Evolutionary conservation across 2,113 vertebrate genomes (phyloP), one percentile per base, ranked within the genome.

Genomic region (Colius striatus): DNA sequence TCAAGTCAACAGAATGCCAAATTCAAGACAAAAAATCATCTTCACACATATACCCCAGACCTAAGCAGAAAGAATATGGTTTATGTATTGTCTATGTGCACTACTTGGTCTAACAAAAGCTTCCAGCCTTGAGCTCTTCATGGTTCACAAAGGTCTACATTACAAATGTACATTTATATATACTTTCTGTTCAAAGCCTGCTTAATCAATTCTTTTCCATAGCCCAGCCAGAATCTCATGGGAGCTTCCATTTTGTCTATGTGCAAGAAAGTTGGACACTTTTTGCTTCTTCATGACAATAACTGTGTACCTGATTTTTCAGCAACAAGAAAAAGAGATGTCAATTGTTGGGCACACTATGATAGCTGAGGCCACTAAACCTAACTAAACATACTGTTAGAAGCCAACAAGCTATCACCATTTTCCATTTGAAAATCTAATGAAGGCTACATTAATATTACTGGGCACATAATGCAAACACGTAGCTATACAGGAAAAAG

Each of bases 1-100:
- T 13, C 38, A 48, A 75, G 13, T 6, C 47, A 58, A 72, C 0
- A 2, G 19, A 70, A 36, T 58, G 48, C 5, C 5, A 91, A 74
- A 15, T 41, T 43, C 32, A 47, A 41, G 30, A 38, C 10, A 78
- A 53, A 41, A 85, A 53, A 74, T 4, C 23, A 58, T 47, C n/a
- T 53, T 13, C 7, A 38, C 30, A 25, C 2, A 3, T 7, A 34
- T 2, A 19, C 4, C 19, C 14, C 1, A 1, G 41, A 20, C 5
- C 23, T 17, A 30, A 61, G 36, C 27, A 63, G 43, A 62, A 61
- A 30, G 25, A n/a, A 34, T 27, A 41, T 4, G 10, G 19, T 19
- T 4, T 14, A 8, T 26, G 34, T 22, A 7, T 2, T 27, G 34
- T 26, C 13, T 51, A 8, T 51, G 62, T 8, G 27, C 8, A 23